These are phyloP conservation scores for Petrocephalus microphthalmus DNA, from an alignment of 2,113 vertebrate genomes.

Conservation along the genomic window DNA sequence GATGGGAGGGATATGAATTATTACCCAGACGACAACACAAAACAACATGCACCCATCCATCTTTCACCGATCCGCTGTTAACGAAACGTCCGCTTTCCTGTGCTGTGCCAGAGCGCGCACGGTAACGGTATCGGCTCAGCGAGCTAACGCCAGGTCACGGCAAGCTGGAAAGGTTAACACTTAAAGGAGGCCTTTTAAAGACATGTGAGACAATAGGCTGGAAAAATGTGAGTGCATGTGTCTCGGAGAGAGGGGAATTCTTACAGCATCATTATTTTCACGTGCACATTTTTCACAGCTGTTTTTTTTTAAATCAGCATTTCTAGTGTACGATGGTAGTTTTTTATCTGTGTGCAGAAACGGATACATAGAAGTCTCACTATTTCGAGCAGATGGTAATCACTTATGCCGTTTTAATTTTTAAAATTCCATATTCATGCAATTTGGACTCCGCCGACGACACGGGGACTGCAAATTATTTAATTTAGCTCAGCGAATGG, in stretches of 20 bases:
- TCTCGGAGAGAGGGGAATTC: not conserved
- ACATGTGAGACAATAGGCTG: not conserved
- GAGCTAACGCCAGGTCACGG: not conserved
- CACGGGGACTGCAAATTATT: constrained; percentile 11
- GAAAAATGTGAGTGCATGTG: not conserved
- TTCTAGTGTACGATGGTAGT: not conserved
- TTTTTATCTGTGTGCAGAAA: not conserved
- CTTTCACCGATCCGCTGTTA: not conserved
- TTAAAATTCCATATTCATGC: not conserved
- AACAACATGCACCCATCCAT: not conserved
- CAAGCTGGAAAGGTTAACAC: not conserved
- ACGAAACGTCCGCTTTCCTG: not conserved
- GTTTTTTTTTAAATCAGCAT: not conserved
- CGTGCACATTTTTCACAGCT: not conserved
- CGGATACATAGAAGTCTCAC: not conserved
- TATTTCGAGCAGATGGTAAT: not conserved
- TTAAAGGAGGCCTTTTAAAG: not conserved
- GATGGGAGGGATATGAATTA: not conserved
- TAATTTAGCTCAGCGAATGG: not conserved
- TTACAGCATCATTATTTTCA: not conserved
- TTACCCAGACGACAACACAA: not conserved
- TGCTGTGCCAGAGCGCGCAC: not conserved
- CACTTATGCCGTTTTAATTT: not conserved
- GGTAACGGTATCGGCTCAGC: not conserved
- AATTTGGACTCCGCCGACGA: constrained; percentile 5